Percentiles rank a stretch among this genome's conserved stretches.
Conservation (phyloP, 2,888 invertebrate species). For the Antitype chi region DNA sequence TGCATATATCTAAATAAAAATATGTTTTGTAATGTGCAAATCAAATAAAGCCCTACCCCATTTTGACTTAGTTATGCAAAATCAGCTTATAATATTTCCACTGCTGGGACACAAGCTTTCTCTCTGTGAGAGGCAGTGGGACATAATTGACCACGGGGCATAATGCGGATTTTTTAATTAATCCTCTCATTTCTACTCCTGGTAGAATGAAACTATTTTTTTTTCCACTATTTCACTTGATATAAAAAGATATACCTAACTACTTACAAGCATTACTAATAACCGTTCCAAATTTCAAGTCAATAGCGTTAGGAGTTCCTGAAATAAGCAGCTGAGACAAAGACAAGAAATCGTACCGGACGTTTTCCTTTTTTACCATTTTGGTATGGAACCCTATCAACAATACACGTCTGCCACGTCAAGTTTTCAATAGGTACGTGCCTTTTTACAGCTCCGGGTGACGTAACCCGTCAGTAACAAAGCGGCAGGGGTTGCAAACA, state of each 20-base stretch:
- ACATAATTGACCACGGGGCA: too few relatives aligned
- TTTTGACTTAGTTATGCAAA: background rate
- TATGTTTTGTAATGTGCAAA: background rate
- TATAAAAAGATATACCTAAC: too few relatives aligned
- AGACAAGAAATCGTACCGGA: background rate
- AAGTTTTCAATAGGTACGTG: slow-evolving; percentile 25
- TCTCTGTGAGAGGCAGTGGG: too few relatives aligned
- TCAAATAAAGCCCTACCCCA: background rate
- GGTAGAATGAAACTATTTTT: background rate
- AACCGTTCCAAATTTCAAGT: background rate
- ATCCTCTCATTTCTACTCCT: background rate
- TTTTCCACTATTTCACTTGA: background rate
- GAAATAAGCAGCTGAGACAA: background rate
- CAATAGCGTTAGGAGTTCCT: background rate
- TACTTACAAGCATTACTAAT: background rate
- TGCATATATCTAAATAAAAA: background rate
- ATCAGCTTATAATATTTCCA: too few relatives aligned
- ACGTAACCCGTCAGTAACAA: slow-evolving; percentile 40
- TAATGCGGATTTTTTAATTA: background rate
- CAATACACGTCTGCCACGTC: slow-evolving; percentile 1
- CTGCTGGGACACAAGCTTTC: too few relatives aligned
- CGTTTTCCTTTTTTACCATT: background rate
- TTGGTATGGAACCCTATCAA: background rate
- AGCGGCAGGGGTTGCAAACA: slow-evolving; percentile 30
- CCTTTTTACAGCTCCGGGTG: slow-evolving; percentile 19